Conservation (phyloP, 2,113 vertebrate species). For the Phylloscopus trochiloides region DNA sequence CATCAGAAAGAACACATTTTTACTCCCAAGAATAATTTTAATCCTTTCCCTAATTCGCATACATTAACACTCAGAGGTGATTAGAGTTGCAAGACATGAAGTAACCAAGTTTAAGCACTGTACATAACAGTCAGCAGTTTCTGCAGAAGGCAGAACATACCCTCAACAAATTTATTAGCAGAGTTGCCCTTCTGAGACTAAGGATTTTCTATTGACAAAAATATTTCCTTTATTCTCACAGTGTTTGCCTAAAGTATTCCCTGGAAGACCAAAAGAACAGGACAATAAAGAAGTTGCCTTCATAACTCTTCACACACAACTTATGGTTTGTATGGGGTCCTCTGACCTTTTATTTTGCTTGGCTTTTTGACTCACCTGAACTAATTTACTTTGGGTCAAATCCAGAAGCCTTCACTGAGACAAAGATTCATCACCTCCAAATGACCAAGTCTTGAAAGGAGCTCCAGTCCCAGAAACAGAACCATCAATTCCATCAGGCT, state of each 20-base stretch:
- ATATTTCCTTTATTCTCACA: neutral
- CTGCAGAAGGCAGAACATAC: neutral
- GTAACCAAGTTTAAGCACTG: neutral
- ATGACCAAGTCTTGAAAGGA: neutral
- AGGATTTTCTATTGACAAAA: neutral
- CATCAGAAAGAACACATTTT: conserved; percentile 42
- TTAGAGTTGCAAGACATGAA: conserved; percentile 10
- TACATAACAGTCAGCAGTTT: neutral
- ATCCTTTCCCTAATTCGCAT: conserved; percentile 10
- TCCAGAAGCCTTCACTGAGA: neutral
- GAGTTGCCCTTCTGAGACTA: neutral
- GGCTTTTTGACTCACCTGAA: neutral
- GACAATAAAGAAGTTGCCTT: neutral
- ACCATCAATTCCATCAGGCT: neutral
- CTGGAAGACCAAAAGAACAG: neutral
- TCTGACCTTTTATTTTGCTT: neutral
- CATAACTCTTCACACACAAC: neutral
- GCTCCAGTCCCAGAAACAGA: neutral
- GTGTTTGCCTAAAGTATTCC: neutral
- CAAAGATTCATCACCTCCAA: neutral
- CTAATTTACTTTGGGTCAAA: neutral
- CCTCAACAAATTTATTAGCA: neutral
- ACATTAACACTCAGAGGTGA: conserved; percentile 10
- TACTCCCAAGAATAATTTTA: conserved; percentile 16
- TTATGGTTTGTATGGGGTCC: neutral